These are phyloP conservation scores for Chaetodon trifasciatus DNA, from an alignment of 2,797 vertebrate species.

Conservation along the genomic window DNA sequence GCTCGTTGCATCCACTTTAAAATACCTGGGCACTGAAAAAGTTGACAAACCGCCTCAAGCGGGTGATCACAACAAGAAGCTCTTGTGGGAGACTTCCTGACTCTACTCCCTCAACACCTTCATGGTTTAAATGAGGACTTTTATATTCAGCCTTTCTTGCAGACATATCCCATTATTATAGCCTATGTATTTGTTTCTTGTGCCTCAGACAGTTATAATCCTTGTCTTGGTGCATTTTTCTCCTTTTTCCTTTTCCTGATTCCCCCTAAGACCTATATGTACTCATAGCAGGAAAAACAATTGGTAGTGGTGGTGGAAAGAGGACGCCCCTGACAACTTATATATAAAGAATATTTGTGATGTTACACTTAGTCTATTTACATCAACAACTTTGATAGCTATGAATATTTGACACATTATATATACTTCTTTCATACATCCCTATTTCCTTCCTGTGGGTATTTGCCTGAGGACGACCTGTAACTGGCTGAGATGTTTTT, in stretches of 20 bases:
- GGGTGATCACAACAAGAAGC: background rate
- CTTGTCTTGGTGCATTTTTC: background rate
- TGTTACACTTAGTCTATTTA: background rate
- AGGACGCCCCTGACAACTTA: too few species aligned
- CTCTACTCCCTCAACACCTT: background rate
- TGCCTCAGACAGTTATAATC: background rate
- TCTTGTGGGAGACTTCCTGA: slow-evolving; percentile 5
- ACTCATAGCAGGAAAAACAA: background rate
- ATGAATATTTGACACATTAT: background rate
- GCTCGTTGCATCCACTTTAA: background rate
- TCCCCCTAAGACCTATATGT: background rate
- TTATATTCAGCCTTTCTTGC: background rate
- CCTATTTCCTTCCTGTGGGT: too few species aligned
- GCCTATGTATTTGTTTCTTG: background rate
- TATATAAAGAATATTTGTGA: background rate
- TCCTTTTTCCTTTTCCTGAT: background rate
- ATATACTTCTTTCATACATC: background rate
- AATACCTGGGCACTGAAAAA: background rate
- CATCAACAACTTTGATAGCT: background rate
- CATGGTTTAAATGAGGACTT: slow-evolving; percentile 1
- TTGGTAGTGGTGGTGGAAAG: too few species aligned
- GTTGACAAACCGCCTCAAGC: background rate
- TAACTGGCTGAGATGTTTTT: too few species aligned
- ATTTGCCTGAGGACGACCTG: too few species aligned
- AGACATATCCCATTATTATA: background rate